Conservation (phyloP, 2,797 vertebrate species). For the Cossypha heuglini region DNA sequence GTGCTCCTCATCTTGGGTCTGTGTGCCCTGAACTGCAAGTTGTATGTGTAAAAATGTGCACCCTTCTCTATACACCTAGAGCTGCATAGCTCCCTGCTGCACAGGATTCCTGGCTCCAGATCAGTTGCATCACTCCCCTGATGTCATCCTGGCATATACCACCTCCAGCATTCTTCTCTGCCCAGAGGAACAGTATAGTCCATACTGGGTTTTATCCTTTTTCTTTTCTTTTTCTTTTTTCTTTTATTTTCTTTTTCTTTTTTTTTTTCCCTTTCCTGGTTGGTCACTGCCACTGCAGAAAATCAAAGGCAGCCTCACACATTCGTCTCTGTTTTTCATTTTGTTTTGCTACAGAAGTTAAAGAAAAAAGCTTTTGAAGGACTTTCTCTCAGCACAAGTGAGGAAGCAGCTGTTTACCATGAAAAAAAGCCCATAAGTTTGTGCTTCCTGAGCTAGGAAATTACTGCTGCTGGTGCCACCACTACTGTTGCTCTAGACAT, state of each 20-base stretch:
- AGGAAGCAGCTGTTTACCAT: slow-evolving; percentile 55
- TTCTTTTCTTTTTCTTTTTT: not conserved
- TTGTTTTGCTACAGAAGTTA: slow-evolving; percentile 39
- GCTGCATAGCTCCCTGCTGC: not conserved
- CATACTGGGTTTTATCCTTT: not conserved
- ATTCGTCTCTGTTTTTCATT: slow-evolving; percentile 55
- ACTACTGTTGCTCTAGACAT: not conserved
- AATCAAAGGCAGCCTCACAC: slow-evolving; percentile 39
- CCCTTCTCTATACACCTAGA: not conserved
- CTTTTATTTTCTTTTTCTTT: not conserved
- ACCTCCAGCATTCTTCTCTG: slow-evolving; percentile 38
- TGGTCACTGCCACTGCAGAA: not conserved
- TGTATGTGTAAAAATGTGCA: not conserved
- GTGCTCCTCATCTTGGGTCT: not conserved
- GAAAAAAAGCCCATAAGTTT: not conserved
- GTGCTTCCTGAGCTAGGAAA: slow-evolving; percentile 36
- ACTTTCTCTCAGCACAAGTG: slow-evolving; percentile 33
- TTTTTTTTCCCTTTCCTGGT: fast-evolving
- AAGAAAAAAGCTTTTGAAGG: slow-evolving; percentile 33
- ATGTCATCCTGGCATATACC: slow-evolving; percentile 35
- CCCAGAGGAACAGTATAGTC: not conserved
- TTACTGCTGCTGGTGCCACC: not conserved
- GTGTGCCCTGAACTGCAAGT: not conserved
- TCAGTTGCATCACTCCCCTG: slow-evolving; percentile 29
- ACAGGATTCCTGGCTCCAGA: not conserved